Evolutionary conservation across 2,888 invertebrate genomes (phyloP).

Genomic region (Choreutis nemorana): DNA sequence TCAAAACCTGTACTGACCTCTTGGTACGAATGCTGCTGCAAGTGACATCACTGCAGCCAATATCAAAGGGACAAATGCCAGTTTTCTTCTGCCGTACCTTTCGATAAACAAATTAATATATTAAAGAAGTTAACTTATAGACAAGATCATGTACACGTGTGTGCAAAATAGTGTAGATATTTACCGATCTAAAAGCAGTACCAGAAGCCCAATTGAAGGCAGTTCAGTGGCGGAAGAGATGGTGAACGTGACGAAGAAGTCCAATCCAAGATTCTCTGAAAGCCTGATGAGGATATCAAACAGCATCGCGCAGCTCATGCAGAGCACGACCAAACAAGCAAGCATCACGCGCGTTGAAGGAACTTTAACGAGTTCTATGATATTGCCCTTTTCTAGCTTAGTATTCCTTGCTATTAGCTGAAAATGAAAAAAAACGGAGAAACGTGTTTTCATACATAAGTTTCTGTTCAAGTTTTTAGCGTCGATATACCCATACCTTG

Average conservation of each 20-base stretch:
- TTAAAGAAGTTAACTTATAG: too few relatives aligned
- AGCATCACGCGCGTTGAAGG: conserved; percentile 21
- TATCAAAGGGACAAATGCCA: conserved; percentile 22
- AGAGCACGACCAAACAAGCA: conserved; percentile 20
- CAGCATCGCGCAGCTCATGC: conserved; percentile 24
- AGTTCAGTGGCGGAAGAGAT: conserved; percentile 33
- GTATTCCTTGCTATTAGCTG: conserved; percentile 17
- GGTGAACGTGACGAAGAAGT: conserved; percentile 36
- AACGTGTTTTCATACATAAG: too few relatives aligned
- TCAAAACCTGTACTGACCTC: conserved; percentile 25
- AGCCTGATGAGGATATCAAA: conserved; percentile 36
- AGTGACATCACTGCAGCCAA: conserved; percentile 20
- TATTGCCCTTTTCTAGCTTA: conserved; percentile 21
- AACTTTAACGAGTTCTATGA: conserved; percentile 20
- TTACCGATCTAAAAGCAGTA: conserved; percentile 22
- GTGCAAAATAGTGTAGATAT: too few relatives aligned
- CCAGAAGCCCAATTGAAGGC: conserved; percentile 22
- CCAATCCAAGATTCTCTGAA: conserved; percentile 33
- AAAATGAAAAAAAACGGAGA: conserved; percentile 5
- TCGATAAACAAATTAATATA: conserved; percentile 5
- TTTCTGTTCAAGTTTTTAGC: too few relatives aligned
- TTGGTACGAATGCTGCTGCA: conserved; percentile 22
- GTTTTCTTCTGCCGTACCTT: conserved; percentile 28
- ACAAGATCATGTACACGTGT: too few relatives aligned
- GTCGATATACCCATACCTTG: conserved; percentile 4